Evolutionary conservation across 1,140 invertebrate genomes (phyloP), one percentile per base, ranked within the genome.

Genomic region (Neomicropteryx cornuta): DNA sequence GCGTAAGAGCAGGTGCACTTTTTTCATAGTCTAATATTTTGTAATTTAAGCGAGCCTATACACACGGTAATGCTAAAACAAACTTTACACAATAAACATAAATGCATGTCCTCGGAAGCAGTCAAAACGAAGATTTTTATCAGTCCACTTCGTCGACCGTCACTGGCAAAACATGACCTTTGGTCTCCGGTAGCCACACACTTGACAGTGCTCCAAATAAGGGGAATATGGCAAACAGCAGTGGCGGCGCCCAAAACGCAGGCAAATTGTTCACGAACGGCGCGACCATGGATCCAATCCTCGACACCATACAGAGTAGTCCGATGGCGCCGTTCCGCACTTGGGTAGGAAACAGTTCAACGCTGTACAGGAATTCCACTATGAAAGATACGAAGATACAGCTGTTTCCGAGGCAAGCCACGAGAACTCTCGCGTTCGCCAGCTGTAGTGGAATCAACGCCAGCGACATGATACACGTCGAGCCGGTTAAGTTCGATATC

Each of bases 271-370:
- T 58, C 27, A 72, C 52, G 11, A 55, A 45, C 0, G 73, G 73
- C 0, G 70, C 70, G 5, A 58, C 3, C 14, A 74, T 70, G 18
- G 66, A 66, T 0, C 73, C 73, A 4, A 70, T 19, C 22, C 73
- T 58, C 0, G 70, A 72, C 29, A 71, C 31, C 43, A 74, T 56
- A 0, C 70, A 70, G 16, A 68, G 59, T 5, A 69, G 47, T 2
- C 71, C 72, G 18, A 76, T 46, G 1, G 65, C 71, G 31, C 65
- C 67, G 28, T 70, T 74, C 6, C 72, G 61, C 2, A 73, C 54
- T 5, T 66, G 60, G 0, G 73, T 76, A 14, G 73, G 73, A 45
- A 73, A 75, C 10, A 73, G 44, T 46, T 76, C 73, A 3, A 66
- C 70, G 4, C 66, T 56, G 45, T 68, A 73, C 3, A 76, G 51